Evolutionary conservation across 1,140 invertebrate species (phyloP).

Genomic region (Drosophila burlai): DNA sequence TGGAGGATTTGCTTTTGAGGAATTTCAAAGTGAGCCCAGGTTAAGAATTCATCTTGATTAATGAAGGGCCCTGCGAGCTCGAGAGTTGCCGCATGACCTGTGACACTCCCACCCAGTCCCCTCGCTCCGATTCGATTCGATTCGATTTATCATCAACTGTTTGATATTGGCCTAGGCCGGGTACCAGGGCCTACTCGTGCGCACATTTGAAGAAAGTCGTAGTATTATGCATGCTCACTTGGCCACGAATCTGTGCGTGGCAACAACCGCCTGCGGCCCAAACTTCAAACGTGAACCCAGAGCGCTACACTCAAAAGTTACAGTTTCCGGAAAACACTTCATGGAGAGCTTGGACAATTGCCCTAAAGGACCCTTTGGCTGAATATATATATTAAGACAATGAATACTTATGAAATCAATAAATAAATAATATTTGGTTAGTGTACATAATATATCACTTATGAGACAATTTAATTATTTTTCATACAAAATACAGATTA

Average conservation of each 20-base stretch:
- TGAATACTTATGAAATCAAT: neutral
- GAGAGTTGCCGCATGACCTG: constrained; percentile 51
- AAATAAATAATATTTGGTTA: neutral
- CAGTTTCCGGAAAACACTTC: constrained; percentile 3
- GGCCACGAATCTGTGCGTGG: constrained; percentile 68
- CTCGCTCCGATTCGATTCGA: neutral
- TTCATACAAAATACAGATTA: neutral
- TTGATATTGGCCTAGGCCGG: neutral
- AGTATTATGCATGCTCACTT: constrained; percentile 66
- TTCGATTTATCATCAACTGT: constrained; percentile 50
- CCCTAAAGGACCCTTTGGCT: too few relatives aligned
- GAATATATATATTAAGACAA: neutral
- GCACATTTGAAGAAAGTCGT: constrained; percentile 36
- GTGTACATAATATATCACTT: neutral
- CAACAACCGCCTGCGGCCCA: constrained; percentile 47
- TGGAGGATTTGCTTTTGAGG: constrained; percentile 4
- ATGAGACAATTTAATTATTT: neutral
- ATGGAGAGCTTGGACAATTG: neutral
- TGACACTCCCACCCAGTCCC: neutral
- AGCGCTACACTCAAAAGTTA: constrained; percentile 6
- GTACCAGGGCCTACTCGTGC: constrained; percentile 44
- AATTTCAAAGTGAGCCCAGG: constrained; percentile 14
- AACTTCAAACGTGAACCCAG: constrained; percentile 20
- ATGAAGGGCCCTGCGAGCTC: constrained; percentile 41
- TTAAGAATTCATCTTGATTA: constrained; percentile 38